Percentiles rank a stretch among this genome's conserved stretches.
These are phyloP conservation scores for Rugalucina vietnamica DNA, from an alignment of 2,888 invertebrate genomes.

Conservation along the genomic window DNA sequence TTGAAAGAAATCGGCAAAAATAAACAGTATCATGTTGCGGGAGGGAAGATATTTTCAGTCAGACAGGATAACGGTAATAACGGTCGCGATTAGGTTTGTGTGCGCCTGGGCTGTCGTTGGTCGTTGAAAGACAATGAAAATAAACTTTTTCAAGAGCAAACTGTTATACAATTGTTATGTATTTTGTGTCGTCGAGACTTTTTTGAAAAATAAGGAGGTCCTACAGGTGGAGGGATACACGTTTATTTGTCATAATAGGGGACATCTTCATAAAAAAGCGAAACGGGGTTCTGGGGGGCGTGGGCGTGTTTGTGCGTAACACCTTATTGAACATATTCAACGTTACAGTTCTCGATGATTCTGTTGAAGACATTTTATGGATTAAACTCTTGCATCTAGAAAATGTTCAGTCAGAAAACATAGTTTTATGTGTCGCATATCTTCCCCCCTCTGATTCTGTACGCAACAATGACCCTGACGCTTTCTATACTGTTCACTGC, in stretches of 20 bases:
- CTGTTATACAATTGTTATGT: too few species aligned
- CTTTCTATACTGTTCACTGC: constrained; percentile 17
- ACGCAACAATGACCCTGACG: constrained; percentile 5
- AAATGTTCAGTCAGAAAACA: background rate
- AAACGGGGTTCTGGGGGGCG: constrained; percentile 29
- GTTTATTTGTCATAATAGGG: constrained; percentile 28
- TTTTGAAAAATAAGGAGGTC: constrained; percentile 5
- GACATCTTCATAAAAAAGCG: constrained; percentile 5
- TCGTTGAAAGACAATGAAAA: constrained; percentile 15
- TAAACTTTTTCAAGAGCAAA: background rate
- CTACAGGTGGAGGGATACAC: constrained; percentile 10
- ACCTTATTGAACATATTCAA: constrained; percentile 4
- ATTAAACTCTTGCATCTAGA: constrained; percentile 1
- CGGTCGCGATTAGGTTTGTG: constrained; percentile 10
- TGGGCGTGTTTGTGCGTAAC: constrained; percentile 17
- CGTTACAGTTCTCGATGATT: constrained; percentile 17
- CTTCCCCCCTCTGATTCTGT: constrained; percentile 27
- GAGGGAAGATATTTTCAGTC: constrained; percentile 1
- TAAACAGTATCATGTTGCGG: constrained; percentile 9
- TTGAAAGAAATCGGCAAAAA: constrained; percentile 27
- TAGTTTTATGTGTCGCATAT: constrained; percentile 17
- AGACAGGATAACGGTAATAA: background rate
- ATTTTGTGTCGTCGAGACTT: constrained; percentile 20
- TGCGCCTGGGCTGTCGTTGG: constrained; percentile 31
- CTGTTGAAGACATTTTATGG: constrained; percentile 27